Conservation (phyloP, 2,888 invertebrate genomes). For the Scrobipalpa atriplicella region DNA sequence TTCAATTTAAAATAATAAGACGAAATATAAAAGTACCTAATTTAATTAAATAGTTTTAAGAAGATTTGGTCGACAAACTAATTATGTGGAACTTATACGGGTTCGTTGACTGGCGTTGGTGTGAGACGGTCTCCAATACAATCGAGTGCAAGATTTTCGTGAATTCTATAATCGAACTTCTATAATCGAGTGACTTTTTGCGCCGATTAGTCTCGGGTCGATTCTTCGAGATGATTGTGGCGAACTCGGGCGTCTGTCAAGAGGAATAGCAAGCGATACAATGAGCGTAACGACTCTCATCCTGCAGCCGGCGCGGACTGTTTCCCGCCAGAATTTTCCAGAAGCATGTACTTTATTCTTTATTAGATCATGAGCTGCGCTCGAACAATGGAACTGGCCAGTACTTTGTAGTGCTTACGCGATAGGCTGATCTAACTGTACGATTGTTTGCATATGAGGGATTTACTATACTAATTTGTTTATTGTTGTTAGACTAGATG, state of each 20-base stretch:
- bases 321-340: conserved; percentile 76
- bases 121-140: too few species aligned
- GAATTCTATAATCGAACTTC: not conserved
- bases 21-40: too few species aligned
- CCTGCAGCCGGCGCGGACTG: conserved; percentile 60
- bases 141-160: too few species aligned
- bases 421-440: not conserved
- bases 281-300: conserved; percentile 68
- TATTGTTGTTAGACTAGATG: not conserved
- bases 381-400: conserved; percentile 14
- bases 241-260: conserved; percentile 13
- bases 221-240: conserved; percentile 12
- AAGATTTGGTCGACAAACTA: too few species aligned
- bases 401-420: not conserved
- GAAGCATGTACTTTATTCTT: conserved; percentile 43
- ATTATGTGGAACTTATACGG: too few species aligned
- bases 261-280: conserved; percentile 43
- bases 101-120: too few species aligned
- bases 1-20: too few species aligned
- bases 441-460: not conserved
- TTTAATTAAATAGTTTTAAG: too few species aligned
- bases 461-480: not conserved
- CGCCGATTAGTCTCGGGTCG: not conserved
- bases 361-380: conserved; percentile 21
- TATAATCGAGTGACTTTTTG: not conserved